phyloP scores from a whole-genome alignment of 2,888 invertebrate genomes.

The Ctena decussata region DNA sequence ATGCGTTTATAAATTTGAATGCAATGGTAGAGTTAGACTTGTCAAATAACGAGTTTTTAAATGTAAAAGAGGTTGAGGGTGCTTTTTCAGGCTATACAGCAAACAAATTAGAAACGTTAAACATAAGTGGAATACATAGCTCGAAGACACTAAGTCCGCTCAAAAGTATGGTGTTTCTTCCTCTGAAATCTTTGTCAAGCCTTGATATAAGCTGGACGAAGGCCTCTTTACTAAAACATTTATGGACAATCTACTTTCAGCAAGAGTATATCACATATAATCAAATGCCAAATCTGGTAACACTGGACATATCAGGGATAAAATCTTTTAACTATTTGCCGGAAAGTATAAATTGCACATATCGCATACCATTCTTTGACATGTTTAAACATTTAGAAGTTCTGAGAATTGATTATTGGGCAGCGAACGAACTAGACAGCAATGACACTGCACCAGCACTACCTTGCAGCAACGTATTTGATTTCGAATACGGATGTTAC shows the following conservation, averaged over 20 bases:
- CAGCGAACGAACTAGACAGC: neutral
- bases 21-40: neutral
- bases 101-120: neutral
- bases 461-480: neutral
- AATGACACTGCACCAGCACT: neutral
- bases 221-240: neutral
- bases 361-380: too few species aligned
- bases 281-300: neutral
- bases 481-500: neutral
- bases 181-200: neutral
- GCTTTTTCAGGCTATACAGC: neutral
- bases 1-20: neutral
- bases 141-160: neutral
- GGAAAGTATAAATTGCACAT: too few species aligned
- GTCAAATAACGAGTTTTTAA: neutral
- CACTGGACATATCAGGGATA: neutral
- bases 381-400: too few species aligned
- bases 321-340: too few species aligned
- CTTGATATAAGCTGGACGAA: neutral
- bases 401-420: neutral
- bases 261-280: neutral
- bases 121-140: neutral
- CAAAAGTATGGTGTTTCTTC: neutral
- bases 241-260: neutral
- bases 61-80: neutral